Evolutionary conservation across 2,888 invertebrate genomes (phyloP).

Genomic region (Drosophila longiperda): DNA sequence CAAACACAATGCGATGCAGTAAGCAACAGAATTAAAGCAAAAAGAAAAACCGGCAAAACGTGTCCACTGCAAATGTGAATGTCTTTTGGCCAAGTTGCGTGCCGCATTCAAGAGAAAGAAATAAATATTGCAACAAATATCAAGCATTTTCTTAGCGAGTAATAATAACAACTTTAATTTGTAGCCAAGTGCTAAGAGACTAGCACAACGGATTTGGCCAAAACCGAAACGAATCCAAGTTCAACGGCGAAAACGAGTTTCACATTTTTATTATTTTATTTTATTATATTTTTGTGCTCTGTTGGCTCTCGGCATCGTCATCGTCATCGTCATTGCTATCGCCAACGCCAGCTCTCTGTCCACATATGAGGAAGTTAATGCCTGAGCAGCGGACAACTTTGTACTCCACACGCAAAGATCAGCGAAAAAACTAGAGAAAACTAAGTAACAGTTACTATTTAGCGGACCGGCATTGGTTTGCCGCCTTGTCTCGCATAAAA

Average conservation of each 20-base stretch:
- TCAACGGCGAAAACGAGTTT: conserved; percentile 74
- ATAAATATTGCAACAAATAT: conserved; percentile 50
- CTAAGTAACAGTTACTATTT: conserved; percentile 76
- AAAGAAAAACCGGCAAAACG: conserved; percentile 73
- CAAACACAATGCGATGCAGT: conserved; percentile 17
- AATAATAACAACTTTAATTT: conserved; percentile 65
- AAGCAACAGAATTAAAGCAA: conserved; percentile 36
- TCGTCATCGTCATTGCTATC: background rate
- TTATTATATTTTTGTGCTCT: conserved; percentile 19
- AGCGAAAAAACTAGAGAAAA: conserved; percentile 51
- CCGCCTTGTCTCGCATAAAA: conserved; percentile 46
- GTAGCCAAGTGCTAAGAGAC: conserved; percentile 55
- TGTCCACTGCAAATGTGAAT: conserved; percentile 57
- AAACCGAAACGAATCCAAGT: conserved; percentile 75
- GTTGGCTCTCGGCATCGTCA: conserved; percentile 26
- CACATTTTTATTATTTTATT: conserved; percentile 43
- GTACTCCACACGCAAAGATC: conserved; percentile 50
- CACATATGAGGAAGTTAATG: conserved; percentile 73
- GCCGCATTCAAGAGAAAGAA: conserved; percentile 44
- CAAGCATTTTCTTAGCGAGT: conserved; percentile 29
- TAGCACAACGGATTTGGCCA: conserved; percentile 35
- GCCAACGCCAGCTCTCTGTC: background rate
- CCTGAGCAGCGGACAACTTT: conserved; percentile 41
- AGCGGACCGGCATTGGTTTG: conserved; percentile 50
- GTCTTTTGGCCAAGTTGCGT: conserved; percentile 64